Conservation (phyloP, 2,888 invertebrate species). For the Hemithea aestivaria region DNA sequence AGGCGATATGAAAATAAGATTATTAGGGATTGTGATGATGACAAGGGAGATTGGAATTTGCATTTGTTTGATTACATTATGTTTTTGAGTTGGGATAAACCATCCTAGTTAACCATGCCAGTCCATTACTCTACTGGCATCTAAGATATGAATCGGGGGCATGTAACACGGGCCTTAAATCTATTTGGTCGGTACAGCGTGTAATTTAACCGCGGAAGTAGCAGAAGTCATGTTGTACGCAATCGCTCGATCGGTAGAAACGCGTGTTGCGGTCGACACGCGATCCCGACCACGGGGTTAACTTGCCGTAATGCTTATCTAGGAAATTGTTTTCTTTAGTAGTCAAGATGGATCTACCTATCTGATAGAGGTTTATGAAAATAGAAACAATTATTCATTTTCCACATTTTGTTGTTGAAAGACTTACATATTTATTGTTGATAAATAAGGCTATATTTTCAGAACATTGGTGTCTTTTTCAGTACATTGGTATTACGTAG, state of each 20-base stretch:
- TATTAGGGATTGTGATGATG: constrained; percentile 38
- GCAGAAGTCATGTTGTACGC: constrained; percentile 54
- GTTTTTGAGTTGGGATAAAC: background rate
- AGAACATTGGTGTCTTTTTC: no score
- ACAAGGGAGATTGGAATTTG: constrained; percentile 28
- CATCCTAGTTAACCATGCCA: no score
- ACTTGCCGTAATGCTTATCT: constrained; percentile 15
- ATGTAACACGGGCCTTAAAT: constrained; percentile 28
- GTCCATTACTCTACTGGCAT: no score
- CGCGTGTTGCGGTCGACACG: constrained; percentile 26
- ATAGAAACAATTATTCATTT: no score
- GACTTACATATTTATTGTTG: no score
- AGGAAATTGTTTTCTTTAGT: background rate
- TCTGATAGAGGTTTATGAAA: no score
- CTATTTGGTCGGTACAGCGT: constrained; percentile 46
- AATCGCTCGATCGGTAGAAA: constrained; percentile 28
- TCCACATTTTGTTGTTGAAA: no score
- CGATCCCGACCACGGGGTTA: constrained; percentile 3
- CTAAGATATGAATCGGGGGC: no score
- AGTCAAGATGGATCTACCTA: no score
- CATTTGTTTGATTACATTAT: constrained; percentile 17
- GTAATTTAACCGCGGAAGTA: constrained; percentile 66
- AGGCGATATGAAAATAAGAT: constrained; percentile 41
- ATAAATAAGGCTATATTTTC: no score
- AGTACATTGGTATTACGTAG: no score